Evolutionary conservation across 2,113 vertebrate species (phyloP).

Genomic region (Actenoides lindsayi): DNA sequence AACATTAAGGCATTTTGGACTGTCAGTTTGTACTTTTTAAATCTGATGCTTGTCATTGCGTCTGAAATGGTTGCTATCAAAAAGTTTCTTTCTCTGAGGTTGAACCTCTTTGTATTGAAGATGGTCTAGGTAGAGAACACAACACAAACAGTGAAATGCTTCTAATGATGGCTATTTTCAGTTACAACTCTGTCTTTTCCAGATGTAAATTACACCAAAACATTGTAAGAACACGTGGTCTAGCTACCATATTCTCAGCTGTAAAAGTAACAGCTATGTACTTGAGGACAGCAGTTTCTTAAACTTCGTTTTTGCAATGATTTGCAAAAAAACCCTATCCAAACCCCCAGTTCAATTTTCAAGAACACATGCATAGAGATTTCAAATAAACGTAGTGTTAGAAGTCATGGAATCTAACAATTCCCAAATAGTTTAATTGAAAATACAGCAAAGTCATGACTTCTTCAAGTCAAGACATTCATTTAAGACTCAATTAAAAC

Average conservation of each 20-base stretch:
- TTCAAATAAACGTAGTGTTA: neutral
- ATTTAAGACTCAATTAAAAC: neutral
- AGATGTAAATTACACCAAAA: neutral
- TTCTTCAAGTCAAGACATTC: neutral
- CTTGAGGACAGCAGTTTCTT: neutral
- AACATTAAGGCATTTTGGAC: neutral
- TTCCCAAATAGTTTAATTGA: neutral
- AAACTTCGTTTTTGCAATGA: neutral
- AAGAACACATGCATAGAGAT: neutral
- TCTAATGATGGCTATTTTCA: neutral
- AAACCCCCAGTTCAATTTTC: neutral
- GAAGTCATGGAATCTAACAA: neutral
- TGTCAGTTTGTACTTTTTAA: neutral
- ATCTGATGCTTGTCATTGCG: neutral
- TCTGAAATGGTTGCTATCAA: neutral
- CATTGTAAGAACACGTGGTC: neutral
- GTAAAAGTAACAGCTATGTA: neutral
- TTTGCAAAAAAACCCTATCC: neutral
- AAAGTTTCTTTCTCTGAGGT: neutral
- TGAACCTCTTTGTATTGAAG: neutral
- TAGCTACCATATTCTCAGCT: neutral
- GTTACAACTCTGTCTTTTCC: neutral
- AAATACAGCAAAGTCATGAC: neutral
- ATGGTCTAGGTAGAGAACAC: neutral
- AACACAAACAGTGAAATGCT: neutral